Conservation (phyloP, 2,888 invertebrate species). For the Lumbricus terrestris region DNA sequence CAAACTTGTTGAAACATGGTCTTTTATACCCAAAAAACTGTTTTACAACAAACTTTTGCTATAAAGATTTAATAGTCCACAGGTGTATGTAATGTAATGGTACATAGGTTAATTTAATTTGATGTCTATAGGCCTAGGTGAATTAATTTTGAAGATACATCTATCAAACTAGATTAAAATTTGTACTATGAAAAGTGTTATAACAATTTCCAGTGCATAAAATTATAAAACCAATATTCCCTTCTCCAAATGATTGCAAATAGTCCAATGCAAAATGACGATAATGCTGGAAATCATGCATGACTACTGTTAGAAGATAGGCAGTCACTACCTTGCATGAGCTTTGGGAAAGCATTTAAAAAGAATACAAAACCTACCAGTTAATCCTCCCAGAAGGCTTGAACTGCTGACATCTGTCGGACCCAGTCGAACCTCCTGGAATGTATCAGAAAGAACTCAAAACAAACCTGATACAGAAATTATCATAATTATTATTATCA, state of each 20-base stretch:
- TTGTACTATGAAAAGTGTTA: too few relatives aligned
- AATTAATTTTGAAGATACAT: too few relatives aligned
- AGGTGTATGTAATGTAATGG: too few relatives aligned
- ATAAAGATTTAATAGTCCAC: too few relatives aligned
- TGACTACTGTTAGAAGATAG: background rate
- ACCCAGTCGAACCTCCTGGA: conserved; percentile 73
- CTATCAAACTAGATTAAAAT: too few relatives aligned
- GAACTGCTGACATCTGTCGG: conserved; percentile 53
- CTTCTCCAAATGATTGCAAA: too few relatives aligned
- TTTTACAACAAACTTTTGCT: too few relatives aligned
- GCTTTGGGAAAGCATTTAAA: background rate
- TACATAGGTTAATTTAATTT: too few relatives aligned
- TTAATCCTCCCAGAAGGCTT: background rate
- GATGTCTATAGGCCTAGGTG: too few relatives aligned
- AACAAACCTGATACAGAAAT: background rate
- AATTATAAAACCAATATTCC: too few relatives aligned
- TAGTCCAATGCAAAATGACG: background rate
- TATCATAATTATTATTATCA: too few relatives aligned
- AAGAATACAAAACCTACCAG: background rate
- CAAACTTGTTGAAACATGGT: background rate
- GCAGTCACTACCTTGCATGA: background rate
- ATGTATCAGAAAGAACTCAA: conserved; percentile 18
- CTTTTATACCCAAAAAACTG: background rate
- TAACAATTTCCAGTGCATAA: too few relatives aligned
- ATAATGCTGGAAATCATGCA: background rate